Conservation (phyloP, 2,888 invertebrate species). For the Agonopterix heracliana region DNA sequence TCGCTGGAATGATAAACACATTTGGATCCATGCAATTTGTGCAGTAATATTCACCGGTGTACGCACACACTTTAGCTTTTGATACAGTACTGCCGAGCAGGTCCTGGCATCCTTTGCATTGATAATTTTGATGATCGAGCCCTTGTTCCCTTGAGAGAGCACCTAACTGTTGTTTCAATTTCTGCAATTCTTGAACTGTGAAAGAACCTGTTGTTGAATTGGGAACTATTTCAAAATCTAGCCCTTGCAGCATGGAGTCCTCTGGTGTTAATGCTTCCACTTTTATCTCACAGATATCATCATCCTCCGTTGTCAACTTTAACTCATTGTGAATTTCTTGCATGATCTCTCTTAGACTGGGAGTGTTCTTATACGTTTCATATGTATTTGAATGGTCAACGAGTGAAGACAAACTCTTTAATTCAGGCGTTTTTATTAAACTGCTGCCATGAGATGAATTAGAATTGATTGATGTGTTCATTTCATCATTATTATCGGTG, state of each 20-base stretch:
- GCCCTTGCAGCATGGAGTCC: conserved; percentile 58
- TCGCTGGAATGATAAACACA: conserved; percentile 88
- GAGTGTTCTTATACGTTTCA: conserved; percentile 47
- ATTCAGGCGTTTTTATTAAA: conserved; percentile 67
- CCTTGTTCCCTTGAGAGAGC: conserved; percentile 86
- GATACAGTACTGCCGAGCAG: conserved; percentile 66
- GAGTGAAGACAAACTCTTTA: conserved; percentile 64
- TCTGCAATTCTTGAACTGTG: conserved; percentile 71
- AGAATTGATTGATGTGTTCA: conserved; percentile 67
- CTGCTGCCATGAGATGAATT: conserved; percentile 71
- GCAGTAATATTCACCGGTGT: conserved; percentile 94
- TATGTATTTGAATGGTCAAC: conserved; percentile 53
- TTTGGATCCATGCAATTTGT: conserved; percentile 90
- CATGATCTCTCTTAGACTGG: conserved; percentile 79
- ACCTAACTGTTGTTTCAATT: conserved; percentile 80
- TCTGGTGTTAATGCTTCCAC: conserved; percentile 47
- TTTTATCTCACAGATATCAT: conserved; percentile 38
- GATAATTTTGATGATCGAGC: conserved; percentile 90
- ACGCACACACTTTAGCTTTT: conserved; percentile 85
- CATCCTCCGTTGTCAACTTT: conserved; percentile 51
- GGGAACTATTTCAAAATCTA: conserved; percentile 78
- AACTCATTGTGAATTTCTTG: conserved; percentile 62
- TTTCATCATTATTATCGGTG: conserved; percentile 77
- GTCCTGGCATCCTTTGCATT: conserved; percentile 84
- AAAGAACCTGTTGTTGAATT: conserved; percentile 70